Percentiles rank a stretch among this genome's conserved stretches.
phyloP scores from a whole-genome alignment of 2,113 vertebrate genomes.

The Hippopotamus amphibius region DNA sequence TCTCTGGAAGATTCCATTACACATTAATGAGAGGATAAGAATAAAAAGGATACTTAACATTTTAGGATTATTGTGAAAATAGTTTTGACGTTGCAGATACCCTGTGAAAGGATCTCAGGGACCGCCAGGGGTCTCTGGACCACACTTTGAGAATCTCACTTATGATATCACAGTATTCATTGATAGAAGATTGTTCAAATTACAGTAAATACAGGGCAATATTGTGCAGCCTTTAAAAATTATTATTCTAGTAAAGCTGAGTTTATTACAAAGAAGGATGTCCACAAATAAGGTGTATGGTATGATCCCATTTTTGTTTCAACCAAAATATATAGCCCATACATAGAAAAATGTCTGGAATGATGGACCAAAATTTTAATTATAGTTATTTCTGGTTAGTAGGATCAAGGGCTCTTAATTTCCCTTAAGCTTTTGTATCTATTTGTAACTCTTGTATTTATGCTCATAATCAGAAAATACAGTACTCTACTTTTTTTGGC shows the following conservation, averaged over 20 bases:
- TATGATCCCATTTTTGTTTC: conserved; percentile 29
- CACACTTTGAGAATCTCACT: not conserved
- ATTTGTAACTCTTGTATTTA: not conserved
- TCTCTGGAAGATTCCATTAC: conserved; percentile 10
- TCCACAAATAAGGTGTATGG: not conserved
- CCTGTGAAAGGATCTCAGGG: not conserved
- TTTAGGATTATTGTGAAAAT: not conserved
- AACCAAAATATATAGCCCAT: not conserved
- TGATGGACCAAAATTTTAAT: not conserved
- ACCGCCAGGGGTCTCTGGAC: not conserved
- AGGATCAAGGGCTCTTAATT: not conserved
- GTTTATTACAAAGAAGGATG: conserved; percentile 25
- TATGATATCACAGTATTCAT: not conserved
- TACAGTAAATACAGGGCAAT: not conserved
- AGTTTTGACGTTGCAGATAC: not conserved
- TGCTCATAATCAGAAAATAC: not conserved
- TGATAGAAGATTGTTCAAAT: not conserved
- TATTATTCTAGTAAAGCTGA: not conserved
- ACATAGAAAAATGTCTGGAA: not conserved
- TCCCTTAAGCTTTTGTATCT: not conserved
- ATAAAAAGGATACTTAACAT: conserved; percentile 12
- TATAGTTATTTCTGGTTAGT: conserved; percentile 20
- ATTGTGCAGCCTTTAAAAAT: conserved; percentile 25
- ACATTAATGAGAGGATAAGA: not conserved
- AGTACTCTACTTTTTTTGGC: not conserved